These are phyloP conservation scores for Syngnathus scovelli DNA, from an alignment of 2,113 vertebrate genomes.

Conservation along the genomic window DNA sequence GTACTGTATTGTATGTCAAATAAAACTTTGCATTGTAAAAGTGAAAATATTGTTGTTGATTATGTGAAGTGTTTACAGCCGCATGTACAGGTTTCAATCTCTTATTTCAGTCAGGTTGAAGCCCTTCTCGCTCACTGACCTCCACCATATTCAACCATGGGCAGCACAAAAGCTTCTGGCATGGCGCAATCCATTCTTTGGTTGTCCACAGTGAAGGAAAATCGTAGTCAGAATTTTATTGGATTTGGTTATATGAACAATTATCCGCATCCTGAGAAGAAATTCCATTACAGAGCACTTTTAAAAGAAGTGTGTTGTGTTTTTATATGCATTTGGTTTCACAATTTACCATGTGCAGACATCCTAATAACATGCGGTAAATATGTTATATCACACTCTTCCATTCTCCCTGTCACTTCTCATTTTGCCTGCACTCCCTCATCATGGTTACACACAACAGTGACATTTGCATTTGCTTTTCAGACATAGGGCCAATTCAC, in stretches of 20 bases:
- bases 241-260: not conserved
- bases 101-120: slow-evolving; percentile 36
- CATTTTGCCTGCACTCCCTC: too few species aligned
- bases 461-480: too few species aligned
- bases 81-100: slow-evolving; percentile 15
- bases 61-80: not conserved
- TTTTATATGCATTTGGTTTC: too few species aligned
- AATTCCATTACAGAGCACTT: too few species aligned
- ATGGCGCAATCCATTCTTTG: slow-evolving; percentile 7
- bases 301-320: too few species aligned
- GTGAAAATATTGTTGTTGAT: slow-evolving; percentile 1
- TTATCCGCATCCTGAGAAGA: too few species aligned
- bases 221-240: not conserved
- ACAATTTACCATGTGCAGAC: too few species aligned
- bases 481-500: too few species aligned
- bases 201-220: not conserved
- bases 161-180: slow-evolving; percentile 26
- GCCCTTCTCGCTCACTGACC: slow-evolving; percentile 13
- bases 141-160: slow-evolving; percentile 20
- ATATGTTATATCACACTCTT: too few species aligned
- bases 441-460: too few species aligned
- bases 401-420: too few species aligned
- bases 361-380: too few species aligned
- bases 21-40: not conserved
- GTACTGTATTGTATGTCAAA: slow-evolving; percentile 2